A percentile compares a stretch with the other conserved stretches of the same genome.
Conservation (phyloP, 2,888 invertebrate species). For the Autographa gamma region DNA sequence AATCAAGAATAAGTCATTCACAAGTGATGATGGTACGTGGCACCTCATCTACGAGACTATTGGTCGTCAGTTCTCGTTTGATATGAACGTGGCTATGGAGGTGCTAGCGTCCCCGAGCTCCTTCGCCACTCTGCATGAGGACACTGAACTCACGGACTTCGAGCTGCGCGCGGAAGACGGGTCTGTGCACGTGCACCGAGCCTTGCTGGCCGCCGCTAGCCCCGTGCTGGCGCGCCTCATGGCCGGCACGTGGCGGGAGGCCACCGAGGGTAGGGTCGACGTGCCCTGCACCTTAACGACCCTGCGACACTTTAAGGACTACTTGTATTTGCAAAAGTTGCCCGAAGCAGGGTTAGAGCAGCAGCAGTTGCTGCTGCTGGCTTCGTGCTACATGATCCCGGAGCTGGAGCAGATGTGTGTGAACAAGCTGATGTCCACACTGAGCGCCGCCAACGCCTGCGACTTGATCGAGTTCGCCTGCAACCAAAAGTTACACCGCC, state of each 20-base stretch:
- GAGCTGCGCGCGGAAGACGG: constrained; percentile 71
- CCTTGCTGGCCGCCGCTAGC: constrained; percentile 70
- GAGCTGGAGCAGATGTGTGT: constrained; percentile 71
- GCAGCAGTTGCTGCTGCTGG: constrained; percentile 67
- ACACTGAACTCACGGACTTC: constrained; percentile 73
- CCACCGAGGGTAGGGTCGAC: constrained; percentile 65
- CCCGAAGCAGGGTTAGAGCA: constrained; percentile 68
- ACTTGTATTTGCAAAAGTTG: constrained; percentile 66
- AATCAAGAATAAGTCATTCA: constrained; percentile 61
- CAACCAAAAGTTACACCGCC: constrained; percentile 64
- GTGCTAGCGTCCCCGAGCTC: constrained; percentile 61
- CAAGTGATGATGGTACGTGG: constrained; percentile 70
- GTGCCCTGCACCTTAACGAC: constrained; percentile 67
- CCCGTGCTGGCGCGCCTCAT: constrained; percentile 71
- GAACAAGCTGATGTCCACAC: constrained; percentile 57
- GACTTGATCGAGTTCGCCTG: constrained; percentile 70
- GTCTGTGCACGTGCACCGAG: constrained; percentile 68
- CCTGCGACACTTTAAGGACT: constrained; percentile 69
- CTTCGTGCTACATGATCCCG: constrained; percentile 72
- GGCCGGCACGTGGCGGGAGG: constrained; percentile 70
- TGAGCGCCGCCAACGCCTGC: constrained; percentile 24
- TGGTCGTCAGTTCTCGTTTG: constrained; percentile 64
- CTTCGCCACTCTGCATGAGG: constrained; percentile 63
- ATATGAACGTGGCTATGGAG: constrained; percentile 63
- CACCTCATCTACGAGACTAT: constrained; percentile 66